Evolutionary conservation across 2,113 vertebrate genomes (phyloP), one percentile per base, ranked within the genome.

Genomic region (Neodontobutis hainanensis): DNA sequence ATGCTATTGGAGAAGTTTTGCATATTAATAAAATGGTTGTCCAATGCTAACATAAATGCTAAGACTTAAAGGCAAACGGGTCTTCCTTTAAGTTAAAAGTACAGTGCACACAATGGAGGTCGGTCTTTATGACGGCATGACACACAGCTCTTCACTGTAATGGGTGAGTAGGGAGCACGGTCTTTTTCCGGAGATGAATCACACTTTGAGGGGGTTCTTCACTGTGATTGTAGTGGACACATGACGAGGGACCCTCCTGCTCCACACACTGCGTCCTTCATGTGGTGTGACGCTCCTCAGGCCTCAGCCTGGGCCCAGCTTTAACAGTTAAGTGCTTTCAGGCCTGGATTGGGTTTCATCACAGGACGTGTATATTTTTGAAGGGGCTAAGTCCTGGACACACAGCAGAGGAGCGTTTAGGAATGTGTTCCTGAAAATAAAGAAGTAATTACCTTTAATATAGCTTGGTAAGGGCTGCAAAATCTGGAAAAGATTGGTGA

Each of bases 311-410:
- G 70, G 65, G 79, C 58, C 70, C 52, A 56, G 64, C 71, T 74
- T 78, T 69, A 53, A 84, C 75, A 72, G 80, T 82, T 89, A 89
- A 89, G 76, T 85, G 80, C 67, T 88, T 81, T 89, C 87, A 89
- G 81, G 70, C 68, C 57, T 19, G 72, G 84, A 40, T 81, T 73
- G 9, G n/a, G 58, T 88, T 85, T 84, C 84, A 84, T 77, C 68
- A 68, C 52, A 42, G 63, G 61, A 59, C 16, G 55, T 89, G 83
- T 91, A 81, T 90, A 85, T 91, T 88, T 88, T 81, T 53, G 16
- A 67, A 82, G 50, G 78, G 83, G 73, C 60, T 70, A 40, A 73
- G 47, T 49, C 67, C 59, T 72, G 72, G 75, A 75, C 70, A 52
- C 53, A 11, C 59, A 38, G 78, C 60, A 61, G 61, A 63, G 61